These are phyloP conservation scores for Biston stratarius DNA, from an alignment of 2,888 invertebrate species.

Conservation along the genomic window DNA sequence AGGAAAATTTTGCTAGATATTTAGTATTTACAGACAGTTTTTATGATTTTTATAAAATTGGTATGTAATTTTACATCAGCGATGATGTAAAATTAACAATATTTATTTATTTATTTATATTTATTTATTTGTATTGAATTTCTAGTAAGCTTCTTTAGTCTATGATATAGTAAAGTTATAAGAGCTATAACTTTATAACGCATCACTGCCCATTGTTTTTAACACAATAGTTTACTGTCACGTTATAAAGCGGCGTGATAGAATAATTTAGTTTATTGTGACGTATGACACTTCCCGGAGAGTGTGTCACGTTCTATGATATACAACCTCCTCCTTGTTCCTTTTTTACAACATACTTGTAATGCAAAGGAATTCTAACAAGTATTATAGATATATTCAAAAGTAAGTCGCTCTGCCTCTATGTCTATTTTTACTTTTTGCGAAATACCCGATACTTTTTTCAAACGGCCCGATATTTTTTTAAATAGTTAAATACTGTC, in stretches of 20 bases:
- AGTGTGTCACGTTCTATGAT: conserved; percentile 5
- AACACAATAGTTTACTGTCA: conserved; percentile 36
- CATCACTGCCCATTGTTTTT: conserved; percentile 41
- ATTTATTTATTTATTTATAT: too few relatives aligned
- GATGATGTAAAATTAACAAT: too few relatives aligned
- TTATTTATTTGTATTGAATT: neutral
- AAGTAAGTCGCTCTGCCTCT: neutral
- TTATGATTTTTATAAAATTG: too few relatives aligned
- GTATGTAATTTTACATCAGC: too few relatives aligned
- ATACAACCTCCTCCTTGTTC: too few relatives aligned
- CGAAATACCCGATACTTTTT: neutral
- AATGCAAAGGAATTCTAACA: too few relatives aligned
- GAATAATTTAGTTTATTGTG: conserved; percentile 18
- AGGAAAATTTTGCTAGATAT: too few relatives aligned
- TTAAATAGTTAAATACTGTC: too few relatives aligned
- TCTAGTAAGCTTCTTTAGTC: conserved; percentile 8
- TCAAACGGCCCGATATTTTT: too few relatives aligned
- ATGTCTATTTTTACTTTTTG: neutral
- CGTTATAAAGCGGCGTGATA: conserved; percentile 34
- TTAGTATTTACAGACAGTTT: too few relatives aligned
- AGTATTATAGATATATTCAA: too few relatives aligned
- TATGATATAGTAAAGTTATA: conserved; percentile 9
- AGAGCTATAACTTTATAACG: conserved; percentile 27
- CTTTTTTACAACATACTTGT: neutral
- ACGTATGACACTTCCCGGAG: conserved; percentile 15